Base-by-base conservation (phyloP, 2,888 invertebrate species). In the Tenthredo distinguenda region DNA sequence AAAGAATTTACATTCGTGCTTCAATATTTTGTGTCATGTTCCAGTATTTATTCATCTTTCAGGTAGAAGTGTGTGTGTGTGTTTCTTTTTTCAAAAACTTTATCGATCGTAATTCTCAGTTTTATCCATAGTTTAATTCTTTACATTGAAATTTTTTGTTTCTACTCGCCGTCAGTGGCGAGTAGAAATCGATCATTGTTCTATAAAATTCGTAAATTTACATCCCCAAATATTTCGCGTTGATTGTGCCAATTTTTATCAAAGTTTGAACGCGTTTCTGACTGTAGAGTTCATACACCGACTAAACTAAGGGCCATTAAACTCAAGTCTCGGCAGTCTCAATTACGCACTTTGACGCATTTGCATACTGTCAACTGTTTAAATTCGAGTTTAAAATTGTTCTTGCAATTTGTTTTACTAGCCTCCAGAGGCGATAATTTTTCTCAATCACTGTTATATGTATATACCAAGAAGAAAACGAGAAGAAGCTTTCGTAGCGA, bases 21-120 rank as follows among this genome's bases (percentile, higher is more conserved):
- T 81, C 76, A 77, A 87, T 83, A 87, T 87, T 88, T 86, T 84
- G 82, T 86, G 88, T 87, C 88, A 92, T 92, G 92, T 92, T 92
- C 90, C 92, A 91, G 90, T 92, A 91, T 86, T 88, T 90, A 87
- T 89, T 91, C 88, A 86, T 91, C 87, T 91, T 91, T 86, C 90
- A 92, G 92, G 92, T 92, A 91, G 84, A 79, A 68, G 6, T 62
- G 58, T 47, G 47, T 47, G 15, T 47, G 47, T 47, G 40, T 79
- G 37, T 26, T 79, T 40, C 40, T 37, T 68, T 68, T 34, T 34
- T 4, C n/a, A 2, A 34, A 50, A 43, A 21, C 37, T 81, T 40
- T 40, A n/a, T 40, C 21, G 1, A 40, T 21, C 21, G 12, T 18
- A 10, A 81, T 21, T 9, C 10, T 31, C 1, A 81, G 26, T 62